Conservation (phyloP, 2,888 invertebrate species). For the Eilema griseolum region DNA sequence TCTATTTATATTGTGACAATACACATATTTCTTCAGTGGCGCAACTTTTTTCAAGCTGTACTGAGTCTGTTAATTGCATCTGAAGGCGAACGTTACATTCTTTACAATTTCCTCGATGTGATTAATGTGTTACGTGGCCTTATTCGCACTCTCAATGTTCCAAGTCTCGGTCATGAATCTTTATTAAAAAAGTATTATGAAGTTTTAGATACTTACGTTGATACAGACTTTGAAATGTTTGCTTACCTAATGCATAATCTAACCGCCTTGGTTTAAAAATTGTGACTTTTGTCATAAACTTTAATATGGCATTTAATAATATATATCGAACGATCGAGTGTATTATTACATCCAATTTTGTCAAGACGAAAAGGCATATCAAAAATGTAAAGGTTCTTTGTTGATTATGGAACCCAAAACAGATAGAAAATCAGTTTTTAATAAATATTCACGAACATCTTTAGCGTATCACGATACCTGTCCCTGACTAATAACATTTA, state of each 20-base stretch:
- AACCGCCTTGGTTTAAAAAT: not conserved
- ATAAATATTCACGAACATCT: too few relatives aligned
- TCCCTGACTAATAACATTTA: too few relatives aligned
- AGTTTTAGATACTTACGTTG: not conserved
- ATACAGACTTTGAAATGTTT: not conserved
- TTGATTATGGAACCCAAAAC: not conserved
- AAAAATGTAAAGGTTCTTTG: too few relatives aligned
- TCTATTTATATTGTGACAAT: not conserved
- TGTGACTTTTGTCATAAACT: too few relatives aligned
- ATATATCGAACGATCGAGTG: too few relatives aligned
- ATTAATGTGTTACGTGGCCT: not conserved
- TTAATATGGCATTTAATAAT: too few relatives aligned
- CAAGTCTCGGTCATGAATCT: slow-evolving; percentile 24
- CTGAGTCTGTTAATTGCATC: not conserved
- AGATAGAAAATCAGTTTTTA: too few relatives aligned
- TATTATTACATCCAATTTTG: too few relatives aligned
- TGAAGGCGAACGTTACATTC: not conserved
- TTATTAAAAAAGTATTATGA: slow-evolving; percentile 10
- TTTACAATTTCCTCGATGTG: slow-evolving; percentile 1
- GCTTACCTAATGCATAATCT: not conserved
- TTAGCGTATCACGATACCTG: too few relatives aligned
- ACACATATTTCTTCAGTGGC: not conserved
- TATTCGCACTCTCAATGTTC: not conserved
- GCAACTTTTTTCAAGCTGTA: not conserved
- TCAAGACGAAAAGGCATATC: too few relatives aligned